Evolutionary conservation across 2,113 vertebrate genomes (phyloP).

Genomic region (Urocitellus parryii): DNA sequence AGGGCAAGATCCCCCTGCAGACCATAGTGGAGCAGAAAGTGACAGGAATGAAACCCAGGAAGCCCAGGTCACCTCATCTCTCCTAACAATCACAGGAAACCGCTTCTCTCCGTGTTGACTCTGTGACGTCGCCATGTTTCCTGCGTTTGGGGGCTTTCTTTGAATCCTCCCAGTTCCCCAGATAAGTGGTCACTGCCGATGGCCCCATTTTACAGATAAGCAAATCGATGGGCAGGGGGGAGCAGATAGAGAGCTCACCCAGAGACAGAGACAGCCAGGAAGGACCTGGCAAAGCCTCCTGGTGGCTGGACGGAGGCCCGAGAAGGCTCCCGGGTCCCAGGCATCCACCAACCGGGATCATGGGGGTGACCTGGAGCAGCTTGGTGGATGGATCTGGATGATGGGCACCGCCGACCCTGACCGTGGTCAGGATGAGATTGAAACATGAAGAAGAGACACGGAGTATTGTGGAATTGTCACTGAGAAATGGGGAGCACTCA

Average conservation of each 20-base stretch:
- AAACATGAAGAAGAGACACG: background rate
- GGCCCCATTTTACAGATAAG: background rate
- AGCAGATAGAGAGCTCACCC: background rate
- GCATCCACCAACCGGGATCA: background rate
- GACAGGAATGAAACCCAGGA: background rate
- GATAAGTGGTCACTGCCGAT: background rate
- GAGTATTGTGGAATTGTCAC: rapidly evolving
- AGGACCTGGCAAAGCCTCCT: background rate
- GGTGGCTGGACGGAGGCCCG: background rate
- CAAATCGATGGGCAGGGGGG: background rate
- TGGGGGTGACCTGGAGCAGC: rapidly evolving
- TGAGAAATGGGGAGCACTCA: background rate
- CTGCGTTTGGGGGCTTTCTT: rapidly evolving
- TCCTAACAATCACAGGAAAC: background rate
- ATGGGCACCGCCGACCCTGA: background rate
- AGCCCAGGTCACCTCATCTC: rapidly evolving
- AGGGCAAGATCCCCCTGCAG: background rate
- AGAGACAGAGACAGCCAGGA: background rate
- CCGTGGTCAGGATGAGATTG: background rate
- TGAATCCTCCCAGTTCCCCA: background rate
- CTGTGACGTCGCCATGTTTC: background rate
- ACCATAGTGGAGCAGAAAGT: background rate
- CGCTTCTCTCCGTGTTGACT: background rate
- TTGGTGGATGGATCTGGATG: background rate
- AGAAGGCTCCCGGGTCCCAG: background rate